Evolutionary conservation across 2,888 invertebrate genomes (phyloP), one percentile per base, ranked within the genome.

Genomic region (Petrolisthes cinctipes): DNA sequence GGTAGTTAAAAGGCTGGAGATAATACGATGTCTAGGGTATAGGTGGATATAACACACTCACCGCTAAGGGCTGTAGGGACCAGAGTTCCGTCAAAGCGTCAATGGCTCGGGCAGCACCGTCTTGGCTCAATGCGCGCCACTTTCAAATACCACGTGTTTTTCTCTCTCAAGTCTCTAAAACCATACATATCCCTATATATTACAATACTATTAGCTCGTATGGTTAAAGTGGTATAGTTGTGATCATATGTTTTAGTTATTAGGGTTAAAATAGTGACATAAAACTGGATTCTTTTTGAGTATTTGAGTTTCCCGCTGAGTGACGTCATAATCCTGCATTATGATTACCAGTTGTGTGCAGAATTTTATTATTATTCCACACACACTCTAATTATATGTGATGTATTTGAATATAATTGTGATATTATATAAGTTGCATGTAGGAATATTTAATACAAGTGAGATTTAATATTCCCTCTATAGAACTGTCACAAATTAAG

Each of bases 21-120:
- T 7, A 20, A n/a, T 23, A n/a, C 20, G 86, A 86, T 86, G 73
- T 57, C 76, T 66, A 23, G 66, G 76, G 6, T 76, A 76, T 23
- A 86, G 23, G 37, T 75, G 71, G 86, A 86, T 86, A 82, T 82
- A 56, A 76, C 57, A 37, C 75, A 82, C 82, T 66, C 61, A 86
- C 86, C 37, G n/a, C n/a, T 6, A 20, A 23, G 23, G 73, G 80
- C 71, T 76, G 82, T 86, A 86, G 75, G 86, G 86, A 86, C 82
- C 71, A 86, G 86, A 86, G 53, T 86, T 73, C 86, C 86, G 82
- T 86, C 86, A 86, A 86, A 73, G n/a, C 56, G n/a, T 56, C 61
- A 82, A 78, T 53, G 82, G 86, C 56, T n/a, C 20, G 17, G 1
- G n/a, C 37, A 37, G 85, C 80, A 66, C 23, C 11, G 14, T 54